Base-by-base conservation (phyloP, 2,797 vertebrate species). In the Sebastiscus albofasciatus region DNA sequence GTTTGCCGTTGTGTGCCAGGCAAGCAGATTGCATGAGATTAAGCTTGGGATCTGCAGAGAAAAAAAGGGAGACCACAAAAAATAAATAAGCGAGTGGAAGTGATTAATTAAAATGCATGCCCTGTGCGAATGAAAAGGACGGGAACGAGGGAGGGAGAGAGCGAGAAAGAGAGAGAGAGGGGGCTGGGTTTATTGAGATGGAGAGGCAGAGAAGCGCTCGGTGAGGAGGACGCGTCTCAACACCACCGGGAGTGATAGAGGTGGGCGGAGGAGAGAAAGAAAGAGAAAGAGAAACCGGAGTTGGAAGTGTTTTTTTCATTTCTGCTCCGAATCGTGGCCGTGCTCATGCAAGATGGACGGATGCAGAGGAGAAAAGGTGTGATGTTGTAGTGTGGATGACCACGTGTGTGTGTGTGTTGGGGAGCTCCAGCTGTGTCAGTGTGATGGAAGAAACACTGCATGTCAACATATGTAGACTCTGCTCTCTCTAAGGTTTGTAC, bases 11-110 rank as follows among this genome's bases (percentile, higher is more conserved):
- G 69, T 93, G 85, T 89, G 90, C 91, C 90, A 94, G 72, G 75
- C 84, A 84, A 94, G 86, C 93, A 93, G 93, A 94, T 94, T 94
- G 93, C 87, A 82, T 78, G 89, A 94, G 92, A 95, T 94, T 95
- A 93, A 92, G 77, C 77, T 85, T 81, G 67, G 78, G 87, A 84
- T 94, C 89, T 86, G 82, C 66, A 74, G 62, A 39, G 31, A 4
- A 10, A 60, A 66, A 55, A n/a, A 52, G 66, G 24, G 62, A 67
- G 64, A 66, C 34, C 60, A 82, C 31, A 72, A 82, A 82, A 89
- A 87, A 93, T 81, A 91, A 91, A 90, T 87, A 80, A 87, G 85
- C 29, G 64, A 84, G 87, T 87, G 79, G 84, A 83, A 84, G 81
- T 58, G 77, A 90, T 93, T 92, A 92, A 94, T 94, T 92, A 93